Evolutionary conservation across 30 jellyfish, hydroid and myxozoan genomes (phyloP), one percentile per base, ranked within the genome.

Genomic region (Aurelia coerulea): DNA sequence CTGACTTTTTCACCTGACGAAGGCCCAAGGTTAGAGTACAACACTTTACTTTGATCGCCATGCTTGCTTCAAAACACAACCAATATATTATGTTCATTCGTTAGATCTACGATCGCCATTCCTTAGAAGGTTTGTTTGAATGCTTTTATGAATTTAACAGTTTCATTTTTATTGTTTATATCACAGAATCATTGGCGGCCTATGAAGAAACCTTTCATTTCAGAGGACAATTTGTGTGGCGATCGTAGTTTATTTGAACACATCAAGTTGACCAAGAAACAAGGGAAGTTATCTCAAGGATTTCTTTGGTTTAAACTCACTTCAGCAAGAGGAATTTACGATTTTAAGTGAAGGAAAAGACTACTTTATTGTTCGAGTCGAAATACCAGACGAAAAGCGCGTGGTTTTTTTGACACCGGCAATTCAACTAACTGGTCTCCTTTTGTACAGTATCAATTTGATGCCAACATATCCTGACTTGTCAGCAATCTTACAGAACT

Each of bases 11-110:
- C 93, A 62, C 93, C 83, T 42, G 29, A 35, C 17, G 71, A 74
- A 74, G 88, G 93, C 93, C 86, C 88, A 84, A 84, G 93, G 93
- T 84, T 73, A 84, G 87, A 84, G 93, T 84, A 74, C 93, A 84
- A 73, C 17, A 54, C 37, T 65, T 58, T 32, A 31, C 10, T 14
- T 29, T 71, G 16, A 32, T 34, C 13, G 23, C 17, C n/a, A 12
- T 39, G 65, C 18, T 29, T 19, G 15, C 65, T 12, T 31, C 39
- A 71, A 32, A 71, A 59, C 34, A 14, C 18, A 23, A 2, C 76
- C 17, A 65, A 37, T 23, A 17, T 37, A 15, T 17, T 23, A 5
- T 10, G 18, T 23, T 37, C 39, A 16, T 7, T 37, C 34, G 7
- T 46, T 23, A 65, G 52, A 16, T 4, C 11, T 2, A 17, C 15